Evolutionary conservation across 2,888 invertebrate species (phyloP), one percentile per base, ranked within the genome.

Genomic region (Callimorpha dominula): DNA sequence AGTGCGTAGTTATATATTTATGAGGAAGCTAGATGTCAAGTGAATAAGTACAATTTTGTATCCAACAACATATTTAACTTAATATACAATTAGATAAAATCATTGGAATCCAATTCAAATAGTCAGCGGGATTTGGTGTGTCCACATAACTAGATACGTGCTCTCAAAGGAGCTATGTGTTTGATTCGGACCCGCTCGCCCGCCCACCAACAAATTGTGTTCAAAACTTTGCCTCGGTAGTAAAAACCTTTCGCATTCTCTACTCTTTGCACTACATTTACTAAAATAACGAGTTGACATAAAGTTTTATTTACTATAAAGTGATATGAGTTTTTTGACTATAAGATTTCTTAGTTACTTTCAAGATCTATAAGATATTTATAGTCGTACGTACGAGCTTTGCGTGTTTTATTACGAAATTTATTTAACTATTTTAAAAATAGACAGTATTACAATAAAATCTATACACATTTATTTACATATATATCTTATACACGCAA

Each of bases 81-180:
- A 57, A 71, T 49, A 49, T 65, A 73, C 70, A 78, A 77, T 81
- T 77, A 81, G 73, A 81, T 74, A 79, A 76, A 81, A 79, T 83
- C 74, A 82, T 81, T 75, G 64, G 76, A 74, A 85, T 70, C 64
- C 72, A 72, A 77, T 78, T 74, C 80, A 78, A 78, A 80, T 78
- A 85, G 76, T 81, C 77, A 82, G 73, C 77, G 73, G 68, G 72
- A 67, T 70, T 76, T 68, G 65, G 75, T 66, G 76, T 72, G 71
- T 74, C 78, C 80, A 85, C 78, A 84, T 81, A 81, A 79, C 79
- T 78, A 86, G 80, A 80, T 85, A 75, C 81, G 77, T 78, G 82
- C 81, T 88, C 89, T 89, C 89, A 89, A 89, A 90, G 89, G 89
- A 90, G 88, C 85, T 86, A 86, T 88, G 86, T 91, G 91, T 92